These are phyloP conservation scores for Pseudonaja textilis DNA, from an alignment of 2,113 vertebrate genomes.

Conservation along the genomic window DNA sequence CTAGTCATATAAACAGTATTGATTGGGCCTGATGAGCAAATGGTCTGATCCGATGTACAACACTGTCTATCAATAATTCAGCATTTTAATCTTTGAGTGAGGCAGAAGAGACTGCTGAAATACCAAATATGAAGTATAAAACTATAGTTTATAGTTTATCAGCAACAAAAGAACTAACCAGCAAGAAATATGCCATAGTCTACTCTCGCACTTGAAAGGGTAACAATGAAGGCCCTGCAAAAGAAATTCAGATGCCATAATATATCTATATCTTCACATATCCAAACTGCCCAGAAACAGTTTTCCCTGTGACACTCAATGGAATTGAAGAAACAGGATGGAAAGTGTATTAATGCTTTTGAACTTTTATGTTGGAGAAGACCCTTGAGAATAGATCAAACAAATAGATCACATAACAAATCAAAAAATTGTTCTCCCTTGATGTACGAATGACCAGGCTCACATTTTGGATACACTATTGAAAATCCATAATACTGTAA, in stretches of 20 bases:
- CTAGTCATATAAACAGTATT: not conserved
- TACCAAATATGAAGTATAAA: not conserved
- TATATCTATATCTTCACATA: not conserved
- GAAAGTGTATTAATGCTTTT: not conserved
- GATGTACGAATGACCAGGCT: not conserved
- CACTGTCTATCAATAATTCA: not conserved
- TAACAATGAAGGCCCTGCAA: not conserved
- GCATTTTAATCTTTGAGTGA: not conserved
- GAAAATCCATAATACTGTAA: not conserved
- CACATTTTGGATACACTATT: not conserved
- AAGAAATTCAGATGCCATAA: not conserved
- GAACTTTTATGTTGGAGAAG: not conserved
- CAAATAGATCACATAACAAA: not conserved
- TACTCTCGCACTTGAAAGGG: not conserved
- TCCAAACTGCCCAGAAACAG: not conserved
- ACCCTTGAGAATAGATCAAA: not conserved
- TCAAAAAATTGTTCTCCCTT: not conserved
- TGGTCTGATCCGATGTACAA: not conserved
- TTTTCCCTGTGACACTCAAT: not conserved
- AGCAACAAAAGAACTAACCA: not conserved
- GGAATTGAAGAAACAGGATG: not conserved
- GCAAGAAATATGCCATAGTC: not conserved
- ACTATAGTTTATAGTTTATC: not conserved
- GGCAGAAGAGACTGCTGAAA: not conserved
- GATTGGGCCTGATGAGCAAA: not conserved